Base-by-base conservation (phyloP, 2,113 vertebrate genomes). In the Platysteira castanea region DNA sequence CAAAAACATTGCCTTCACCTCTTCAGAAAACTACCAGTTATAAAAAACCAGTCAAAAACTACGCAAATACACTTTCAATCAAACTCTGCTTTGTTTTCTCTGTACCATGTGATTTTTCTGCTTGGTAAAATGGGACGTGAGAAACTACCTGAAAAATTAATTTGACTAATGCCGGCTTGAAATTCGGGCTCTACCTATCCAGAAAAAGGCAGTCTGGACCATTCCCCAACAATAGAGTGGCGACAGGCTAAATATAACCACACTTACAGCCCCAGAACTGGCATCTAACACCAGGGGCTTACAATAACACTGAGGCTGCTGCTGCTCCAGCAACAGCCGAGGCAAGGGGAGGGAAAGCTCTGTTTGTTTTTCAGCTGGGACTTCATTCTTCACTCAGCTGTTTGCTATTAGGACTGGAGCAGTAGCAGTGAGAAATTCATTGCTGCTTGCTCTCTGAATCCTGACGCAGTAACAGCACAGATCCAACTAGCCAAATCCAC, bases 381-480 rank as follows among this genome's bases (percentile, higher is more conserved):
- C 91, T 27, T 94, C 79, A 76, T 86, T 90, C 96, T 84, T 91
- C 84, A 2, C 93, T 94, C 97, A 98, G 97, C 95, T 98, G 97
- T 96, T 97, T 97, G 97, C 85, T 82, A 95, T 97, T 96, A 97
- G 70, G 28, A 90, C 70, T 96, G 95, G 91, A 94, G 96, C 96
- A 94, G 97, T 98, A 98, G 98, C 97, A 95, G 95, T 59, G 54
- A 97, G 95, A 94, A 96, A 91, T 68, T 54, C 74, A 86, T 92
- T 74, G 64, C 70, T 57, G 96, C 96, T 96, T 93, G 87, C 92
- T 85, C 82, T 95, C 93, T 30, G 85, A 93, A 69, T 95, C 53
- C 57, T 83, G 80, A 97, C 95, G 59, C n/a, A 39, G 77, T 81
- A 75, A 92, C 80, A 93, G 84, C 52, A 91, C 35, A 18, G 50